Evolutionary conservation across 1,140 invertebrate genomes (phyloP).

Genomic region (Himalopsyche phryganea): DNA sequence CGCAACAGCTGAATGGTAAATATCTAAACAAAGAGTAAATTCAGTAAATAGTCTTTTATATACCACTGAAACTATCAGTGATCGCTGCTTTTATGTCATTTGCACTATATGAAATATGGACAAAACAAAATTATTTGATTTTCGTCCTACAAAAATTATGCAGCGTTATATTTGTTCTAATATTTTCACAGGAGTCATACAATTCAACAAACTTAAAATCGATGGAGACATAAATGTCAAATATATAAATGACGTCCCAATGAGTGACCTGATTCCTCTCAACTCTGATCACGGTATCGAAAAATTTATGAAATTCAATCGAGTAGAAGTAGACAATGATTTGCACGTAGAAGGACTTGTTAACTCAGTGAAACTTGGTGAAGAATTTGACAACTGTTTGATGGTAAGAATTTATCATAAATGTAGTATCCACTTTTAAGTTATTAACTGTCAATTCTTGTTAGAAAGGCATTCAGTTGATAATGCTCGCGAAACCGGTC

Average conservation of each 20-base stretch:
- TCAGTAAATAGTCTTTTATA: too few relatives aligned
- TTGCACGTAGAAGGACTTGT: constrained; percentile 6
- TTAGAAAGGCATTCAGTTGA: too few relatives aligned
- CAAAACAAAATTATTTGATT: too few relatives aligned
- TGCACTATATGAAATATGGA: too few relatives aligned
- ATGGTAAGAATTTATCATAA: constrained; percentile 14
- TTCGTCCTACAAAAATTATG: too few relatives aligned
- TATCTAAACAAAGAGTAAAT: too few relatives aligned
- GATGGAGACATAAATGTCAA: constrained; percentile 14
- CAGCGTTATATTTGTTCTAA: neutral
- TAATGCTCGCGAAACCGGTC: too few relatives aligned
- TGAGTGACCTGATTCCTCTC: constrained; percentile 12
- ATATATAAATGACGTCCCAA: constrained; percentile 13
- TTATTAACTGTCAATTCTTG: too few relatives aligned
- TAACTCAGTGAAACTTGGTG: constrained; percentile 15
- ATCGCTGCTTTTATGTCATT: too few relatives aligned
- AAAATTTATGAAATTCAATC: constrained; percentile 10
- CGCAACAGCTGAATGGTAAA: constrained; percentile 13
- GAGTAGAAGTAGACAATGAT: constrained; percentile 5
- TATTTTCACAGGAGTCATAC: constrained; percentile 14
- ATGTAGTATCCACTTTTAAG: too few relatives aligned
- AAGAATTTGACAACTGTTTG: constrained; percentile 20
- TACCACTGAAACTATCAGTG: too few relatives aligned
- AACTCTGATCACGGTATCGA: constrained; percentile 8
- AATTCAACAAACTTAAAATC: constrained; percentile 23